A percentile compares a stretch with the other conserved stretches of the same genome.
Evolutionary conservation across 2,888 invertebrate genomes (phyloP).

Genomic region (Dicranocentrus wangi): DNA sequence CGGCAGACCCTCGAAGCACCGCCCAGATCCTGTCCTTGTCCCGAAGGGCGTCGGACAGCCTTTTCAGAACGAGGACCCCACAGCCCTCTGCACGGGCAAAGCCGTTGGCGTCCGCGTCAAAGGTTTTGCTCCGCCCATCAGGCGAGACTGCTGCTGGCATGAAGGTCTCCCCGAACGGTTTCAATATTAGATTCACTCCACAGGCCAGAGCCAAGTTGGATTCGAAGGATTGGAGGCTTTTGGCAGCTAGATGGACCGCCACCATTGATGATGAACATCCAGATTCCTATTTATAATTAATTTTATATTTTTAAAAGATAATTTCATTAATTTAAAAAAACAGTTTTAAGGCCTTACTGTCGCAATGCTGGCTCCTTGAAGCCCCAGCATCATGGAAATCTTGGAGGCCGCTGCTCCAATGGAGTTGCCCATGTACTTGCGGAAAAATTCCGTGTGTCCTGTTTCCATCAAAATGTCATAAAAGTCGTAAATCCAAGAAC

Average conservation of each 20-base stretch:
- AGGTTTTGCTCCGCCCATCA: constrained; percentile 60
- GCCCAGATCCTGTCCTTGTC: constrained; percentile 70
- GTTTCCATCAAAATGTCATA: constrained; percentile 6
- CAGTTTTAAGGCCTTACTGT: constrained; percentile 41
- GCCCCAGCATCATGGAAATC: constrained; percentile 34
- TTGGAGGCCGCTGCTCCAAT: constrained; percentile 44
- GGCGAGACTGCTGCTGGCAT: constrained; percentile 66
- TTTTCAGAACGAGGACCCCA: constrained; percentile 73
- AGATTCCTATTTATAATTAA: too few species aligned
- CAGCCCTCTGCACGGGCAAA: constrained; percentile 74
- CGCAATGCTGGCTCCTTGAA: constrained; percentile 46
- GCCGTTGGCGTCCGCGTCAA: constrained; percentile 74
- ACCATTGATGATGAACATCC: constrained; percentile 36
- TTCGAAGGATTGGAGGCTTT: constrained; percentile 19
- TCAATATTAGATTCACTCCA: constrained; percentile 59
- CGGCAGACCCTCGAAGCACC: constrained; percentile 72
- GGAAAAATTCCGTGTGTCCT: constrained; percentile 23
- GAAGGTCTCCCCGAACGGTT: constrained; percentile 24
- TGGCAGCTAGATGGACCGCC: constrained; percentile 34
- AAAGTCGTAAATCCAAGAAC: constrained; percentile 38
- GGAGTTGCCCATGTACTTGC: constrained; percentile 49
- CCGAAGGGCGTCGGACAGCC: constrained; percentile 67
- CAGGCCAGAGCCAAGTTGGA: constrained; percentile 54
- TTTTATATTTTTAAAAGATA: background rate
- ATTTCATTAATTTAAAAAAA: constrained; percentile 12